A percentile compares a stretch with the other conserved stretches of the same genome.
Conservation (phyloP, 2,113 vertebrate genomes). For the Peromyscus maniculatus region DNA sequence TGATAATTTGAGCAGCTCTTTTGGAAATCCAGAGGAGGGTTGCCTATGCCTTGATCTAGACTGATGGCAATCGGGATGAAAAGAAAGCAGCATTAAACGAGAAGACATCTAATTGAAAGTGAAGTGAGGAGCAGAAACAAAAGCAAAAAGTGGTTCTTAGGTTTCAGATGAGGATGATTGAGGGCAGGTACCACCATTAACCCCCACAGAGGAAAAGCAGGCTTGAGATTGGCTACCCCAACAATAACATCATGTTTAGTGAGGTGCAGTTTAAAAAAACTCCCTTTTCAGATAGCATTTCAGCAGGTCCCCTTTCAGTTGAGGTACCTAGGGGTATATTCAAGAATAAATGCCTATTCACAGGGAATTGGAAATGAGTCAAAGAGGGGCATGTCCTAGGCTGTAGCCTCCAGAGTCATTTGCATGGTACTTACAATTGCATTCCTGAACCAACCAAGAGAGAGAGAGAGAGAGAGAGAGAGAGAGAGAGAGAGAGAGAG, state of each 20-base stretch:
- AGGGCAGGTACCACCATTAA: not conserved
- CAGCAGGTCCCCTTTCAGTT: not conserved
- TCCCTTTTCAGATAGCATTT: slow-evolving; percentile 48
- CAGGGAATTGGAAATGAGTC: slow-evolving; percentile 31
- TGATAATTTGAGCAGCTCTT: slow-evolving; percentile 56
- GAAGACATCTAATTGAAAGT: slow-evolving; percentile 68
- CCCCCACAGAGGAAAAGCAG: slow-evolving; percentile 9
- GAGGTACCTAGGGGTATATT: not conserved
- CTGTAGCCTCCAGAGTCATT: not conserved
- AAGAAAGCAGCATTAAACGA: slow-evolving; percentile 74
- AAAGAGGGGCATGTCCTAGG: not conserved
- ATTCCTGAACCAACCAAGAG: slow-evolving; percentile 16
- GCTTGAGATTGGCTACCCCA: not conserved
- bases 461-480: not conserved
- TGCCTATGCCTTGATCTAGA: slow-evolving; percentile 67
- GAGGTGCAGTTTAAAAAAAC: slow-evolving; percentile 46
- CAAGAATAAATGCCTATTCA: slow-evolving; percentile 53
- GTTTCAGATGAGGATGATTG: slow-evolving; percentile 57
- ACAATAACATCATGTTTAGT: not conserved
- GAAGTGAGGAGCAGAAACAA: slow-evolving; percentile 52
- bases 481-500: not conserved
- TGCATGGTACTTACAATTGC: not conserved
- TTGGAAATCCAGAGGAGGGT: slow-evolving; percentile 45
- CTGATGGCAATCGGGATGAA: slow-evolving; percentile 73
- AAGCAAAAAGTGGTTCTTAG: slow-evolving; percentile 66